phyloP scores from a whole-genome alignment of 2,113 vertebrate genomes.

The Romanogobio albipinnatus region DNA sequence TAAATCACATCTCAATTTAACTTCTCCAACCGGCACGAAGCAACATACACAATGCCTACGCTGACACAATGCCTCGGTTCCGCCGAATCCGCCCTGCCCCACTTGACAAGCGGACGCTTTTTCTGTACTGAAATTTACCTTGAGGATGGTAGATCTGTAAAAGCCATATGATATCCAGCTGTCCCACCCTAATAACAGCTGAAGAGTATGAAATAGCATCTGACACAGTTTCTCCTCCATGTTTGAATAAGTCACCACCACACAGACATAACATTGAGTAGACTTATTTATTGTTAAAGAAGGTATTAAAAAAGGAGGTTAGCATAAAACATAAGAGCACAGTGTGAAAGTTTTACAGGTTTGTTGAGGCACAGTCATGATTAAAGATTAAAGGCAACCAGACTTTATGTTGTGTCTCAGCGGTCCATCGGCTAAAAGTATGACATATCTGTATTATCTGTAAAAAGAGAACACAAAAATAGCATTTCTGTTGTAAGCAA shows the following conservation, averaged over 20 bases:
- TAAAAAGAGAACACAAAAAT: constrained; percentile 74
- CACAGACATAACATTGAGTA: constrained; percentile 63
- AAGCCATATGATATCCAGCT: constrained; percentile 24
- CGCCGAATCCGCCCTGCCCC: neutral
- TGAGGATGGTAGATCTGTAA: neutral
- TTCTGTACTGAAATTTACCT: neutral
- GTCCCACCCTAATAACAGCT: constrained; percentile 32
- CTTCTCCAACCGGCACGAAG: neutral
- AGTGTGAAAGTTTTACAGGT: constrained; percentile 67
- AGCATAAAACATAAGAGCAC: constrained; percentile 65
- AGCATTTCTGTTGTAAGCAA: constrained; percentile 65
- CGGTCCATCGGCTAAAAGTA: constrained; percentile 77
- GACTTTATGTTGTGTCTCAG: constrained; percentile 68
- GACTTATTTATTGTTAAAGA: constrained; percentile 72
- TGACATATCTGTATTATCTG: constrained; percentile 76
- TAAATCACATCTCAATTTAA: constrained; percentile 15
- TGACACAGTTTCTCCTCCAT: constrained; percentile 24
- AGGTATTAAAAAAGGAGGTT: constrained; percentile 59
- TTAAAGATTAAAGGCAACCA: constrained; percentile 68
- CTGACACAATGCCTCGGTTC: neutral
- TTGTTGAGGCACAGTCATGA: constrained; percentile 60
- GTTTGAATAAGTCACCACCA: constrained; percentile 68
- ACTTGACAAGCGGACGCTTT: neutral
- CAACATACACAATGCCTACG: neutral
- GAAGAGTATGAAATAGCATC: constrained; percentile 28